Base-by-base conservation (phyloP, 2,113 vertebrate genomes). In the Sinocyclocheilus rhinocerous region DNA sequence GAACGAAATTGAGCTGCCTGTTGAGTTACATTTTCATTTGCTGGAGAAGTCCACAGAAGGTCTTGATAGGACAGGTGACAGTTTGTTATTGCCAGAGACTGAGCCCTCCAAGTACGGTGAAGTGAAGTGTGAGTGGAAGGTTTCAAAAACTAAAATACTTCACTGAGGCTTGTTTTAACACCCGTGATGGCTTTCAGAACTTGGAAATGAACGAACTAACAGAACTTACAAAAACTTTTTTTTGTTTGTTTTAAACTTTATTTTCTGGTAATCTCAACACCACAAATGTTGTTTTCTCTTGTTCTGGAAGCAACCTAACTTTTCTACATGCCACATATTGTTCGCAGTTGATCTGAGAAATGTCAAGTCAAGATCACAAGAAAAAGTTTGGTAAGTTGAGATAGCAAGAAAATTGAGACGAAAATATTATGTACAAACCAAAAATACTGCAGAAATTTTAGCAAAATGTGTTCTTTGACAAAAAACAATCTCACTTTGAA, bases 1-100 rank as follows among this genome's bases (percentile, higher is more conserved):
- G 16, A 72, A 75, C 11, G 76, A 87, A 78, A 90, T 83, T 83
- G 87, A 89, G 85, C 84, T 83, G 73, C 84, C 87, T 86, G 80
- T 76, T 59, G 67, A 86, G 83, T 26, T 85, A 84, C 61, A 67
- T 84, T 88, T 86, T 86, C 59, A 86, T 90, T 87, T 73, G 67
- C 65, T 59, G 7, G 11, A 80, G 75, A 83, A 48, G 76, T 84
- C 83, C 80, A 76, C 16, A 12, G 69, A 86, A 88, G 76, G 65
- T 70, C 69, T 45, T 50, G 85, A 69, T 48, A 65, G 85, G 83
- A 79, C 81, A 86, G 76, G 36, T 73, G 61, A 67, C 69, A 42
- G 42, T 88, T 81, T 85, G 79, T 85, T 86, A 52, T 67, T 61
- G 80, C 81, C 59, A 77, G 42, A 18, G 29, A 48, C 48, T 70